Base-by-base conservation (phyloP, 2,888 invertebrate species). In the Lissonota sp. region DNA sequence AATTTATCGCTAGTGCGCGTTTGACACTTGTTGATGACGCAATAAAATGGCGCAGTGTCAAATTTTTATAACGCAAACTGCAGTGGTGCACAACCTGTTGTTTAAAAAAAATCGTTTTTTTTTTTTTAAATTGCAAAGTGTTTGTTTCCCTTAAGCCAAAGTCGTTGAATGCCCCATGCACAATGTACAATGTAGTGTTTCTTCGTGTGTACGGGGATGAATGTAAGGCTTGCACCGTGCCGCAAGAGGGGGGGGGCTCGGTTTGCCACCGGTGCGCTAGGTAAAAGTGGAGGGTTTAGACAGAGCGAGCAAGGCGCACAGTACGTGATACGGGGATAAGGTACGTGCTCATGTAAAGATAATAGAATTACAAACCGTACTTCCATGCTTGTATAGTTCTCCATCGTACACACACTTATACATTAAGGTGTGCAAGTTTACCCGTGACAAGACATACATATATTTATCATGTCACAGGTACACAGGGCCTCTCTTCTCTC, bases 281-380 rank as follows among this genome's bases (percentile, higher is more conserved):
- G 73, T 26, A 72, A 62, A 78, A 66, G 66, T 60, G 60, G 51
- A 67, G 72, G 78, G 67, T 73, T 79, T 73, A 79, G 73, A 79
- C 79, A 57, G 79, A 57, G 79, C 40, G 67, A 67, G 66, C 66
- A 39, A 46, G 64, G 67, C 79, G 72, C 26, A 39, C 40, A 49
- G 82, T 73, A 79, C 72, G 82, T 79, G 78, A 82, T 82, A 79
- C 74, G 80, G 40, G 75, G 74, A 69, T 80, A 55, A 63, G 69
- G 80, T 80, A 83, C 84, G 84, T 84, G 82, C 82, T 73, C 79
- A 79, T 84, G 82, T 84, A 76, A 82, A 80, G 84, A 82, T 84
- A 84, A 83, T 79, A 83, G 80, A 84, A 84, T 84, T 84, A 84
- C 84, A 80, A 83, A 76, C 77, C 73, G 69, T 53, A 44, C 70